Evolutionary conservation across 2,797 vertebrate species (phyloP), one percentile per base, ranked within the genome.

Genomic region (Alcedo quadribrachys): DNA sequence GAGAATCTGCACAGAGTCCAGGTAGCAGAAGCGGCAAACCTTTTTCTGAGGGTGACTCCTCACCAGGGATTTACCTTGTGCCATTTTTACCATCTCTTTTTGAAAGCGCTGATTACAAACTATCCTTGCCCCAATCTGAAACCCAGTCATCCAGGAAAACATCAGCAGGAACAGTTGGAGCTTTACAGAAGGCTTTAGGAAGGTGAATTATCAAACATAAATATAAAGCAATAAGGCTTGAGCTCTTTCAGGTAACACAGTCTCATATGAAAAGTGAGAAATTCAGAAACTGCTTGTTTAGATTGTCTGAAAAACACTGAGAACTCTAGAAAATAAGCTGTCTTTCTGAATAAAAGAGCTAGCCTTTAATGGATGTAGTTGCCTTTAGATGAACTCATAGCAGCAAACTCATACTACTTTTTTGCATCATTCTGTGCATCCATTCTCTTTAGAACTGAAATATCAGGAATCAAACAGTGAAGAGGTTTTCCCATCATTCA

Each of bases 261-360:
- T 27, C 18, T 87, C 21, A n/a, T 35, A 61, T 21, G 37, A 88
- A 65, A 60, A 80, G 32, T 27, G 14, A 79, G 60, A 89, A 84
- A 81, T 61, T 61, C 62, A 50, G 70, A 91, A 78, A 69, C 21
- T 67, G 12, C 37, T 82, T 83, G n/a, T 48, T 40, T 93, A 35
- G 42, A 68, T 50, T 61, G 5, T 8, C 37, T 80, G 61, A 86
- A 63, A 87, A 95, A 63, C 2, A 7, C 24, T 45, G 8, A 30
- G 60, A 67, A 40, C 45, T 81, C 32, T 17, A 68, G 53, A 86
- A 83, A 88, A 30, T 42, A 82, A 78, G 51, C 61, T 78, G 65
- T 54, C 32, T 76, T 87, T 78, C 60, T 81, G 58, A 91, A 74
- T 81, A 81, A 91, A 90, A 93, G 51, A 74, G 43, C 33, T 83